Evolutionary conservation across 2,888 invertebrate genomes (phyloP), one percentile per base, ranked within the genome.

Genomic region (Schrankia costaestrigalis): DNA sequence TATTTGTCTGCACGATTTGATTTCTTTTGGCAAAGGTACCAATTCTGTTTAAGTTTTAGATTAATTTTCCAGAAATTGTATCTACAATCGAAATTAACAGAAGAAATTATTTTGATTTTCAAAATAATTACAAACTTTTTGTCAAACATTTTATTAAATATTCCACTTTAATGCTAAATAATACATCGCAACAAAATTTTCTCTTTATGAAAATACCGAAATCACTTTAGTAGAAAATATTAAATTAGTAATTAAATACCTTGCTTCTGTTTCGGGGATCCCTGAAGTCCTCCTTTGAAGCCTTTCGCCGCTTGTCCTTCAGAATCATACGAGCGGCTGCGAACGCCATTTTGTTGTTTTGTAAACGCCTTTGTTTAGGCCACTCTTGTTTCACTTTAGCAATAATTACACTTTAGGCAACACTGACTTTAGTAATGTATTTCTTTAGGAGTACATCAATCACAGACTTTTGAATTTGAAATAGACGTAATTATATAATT

Each of bases 261-360:
- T 94, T 94, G 92, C 94, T 94, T 72, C 93, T 90, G 68, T 92
- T 93, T 69, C 94, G 90, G 71, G 93, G 79, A 36, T 90, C 89
- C 38, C 91, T 88, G 82, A 93, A 93, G 77, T 94, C 94, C 71
- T 94, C 94, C 71, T 94, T 94, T 32, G 94, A 94, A 29, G 93
- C 89, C 90, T 94, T 94, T 69, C 94, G 89, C 59, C 94, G 80
- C 72, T 94, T 94, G 79, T 94, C 94, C 85, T 94, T 94, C 56
- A 94, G 87, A 65, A 94, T 94, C 94, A 94, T 94, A 33, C 94
- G 91, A 32, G 94, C 94, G 25, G 94, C 94, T 26, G 94, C 94
- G 74, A 94, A 94, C 77, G 94, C 94, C 94, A 94, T 94, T 62
- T 89, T 91, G 56, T 54, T 39, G 31, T 38, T 43, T 18, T 47